Base-by-base conservation (phyloP, 1,140 invertebrate species). In the Archivesica marissinica region DNA sequence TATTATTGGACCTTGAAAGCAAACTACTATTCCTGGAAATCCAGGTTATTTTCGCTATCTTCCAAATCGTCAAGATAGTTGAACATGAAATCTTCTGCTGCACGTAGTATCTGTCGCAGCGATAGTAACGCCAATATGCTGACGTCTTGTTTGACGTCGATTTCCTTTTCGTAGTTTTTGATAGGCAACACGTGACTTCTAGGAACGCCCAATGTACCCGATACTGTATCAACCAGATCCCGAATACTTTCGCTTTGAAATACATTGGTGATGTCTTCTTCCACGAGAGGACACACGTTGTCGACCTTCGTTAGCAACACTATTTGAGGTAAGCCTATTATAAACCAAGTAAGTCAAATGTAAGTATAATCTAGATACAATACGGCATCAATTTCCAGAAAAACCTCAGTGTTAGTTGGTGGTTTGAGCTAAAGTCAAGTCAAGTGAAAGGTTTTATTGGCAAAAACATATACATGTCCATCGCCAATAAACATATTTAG, bases 101-200 rank as follows among this genome's bases (percentile, higher is more conserved):
- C 72, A 15, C 50, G 23, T 30, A 86, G 59, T 38, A 86, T 76
- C 39, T 82, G 85, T 11, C 54, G 25, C n/a, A 82, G 30, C 9
- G 54, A 7, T 15, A 54, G 2, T 17, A 82, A 64, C 6, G 78
- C 56, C 28, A 72, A 23, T 17, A 76, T 59, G 25, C 61, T 70
- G 56, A 86, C 25, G 33, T 52, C 35, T 23, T 64, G 39, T 28
- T 52, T 59, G 9, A 77, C 7, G 13, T 86, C 64, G 20, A 82
- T 33, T 76, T 82, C 85, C 7, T 68, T 76, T 38, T 76, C 70
- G 61, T 76, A 82, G 44, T 82, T 82, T 38, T 86, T 81, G 39
- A 76, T 38, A 6, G 79, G 79, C 2, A 82, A 52, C 20, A 86
- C 64, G 25, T 76, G 56, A 30, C 33, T 68, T 54, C 79, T 47